Conservation (phyloP, 2,113 vertebrate species). For the rabbit (Oryctolagus cuniculus) region DNA sequence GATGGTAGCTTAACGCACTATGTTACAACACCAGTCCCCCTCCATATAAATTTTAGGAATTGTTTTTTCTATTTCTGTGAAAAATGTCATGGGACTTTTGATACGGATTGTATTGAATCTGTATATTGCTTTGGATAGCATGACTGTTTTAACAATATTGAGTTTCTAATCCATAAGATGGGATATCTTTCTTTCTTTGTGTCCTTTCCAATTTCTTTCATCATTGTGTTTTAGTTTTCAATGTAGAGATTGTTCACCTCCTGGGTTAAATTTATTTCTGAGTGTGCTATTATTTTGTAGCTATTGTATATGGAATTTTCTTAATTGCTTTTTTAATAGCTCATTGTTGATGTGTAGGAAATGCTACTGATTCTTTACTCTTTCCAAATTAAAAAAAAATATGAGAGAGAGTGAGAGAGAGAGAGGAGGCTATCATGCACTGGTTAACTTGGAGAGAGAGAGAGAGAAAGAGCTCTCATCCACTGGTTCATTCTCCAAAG, state of each 20-base stretch:
- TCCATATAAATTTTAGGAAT: not conserved
- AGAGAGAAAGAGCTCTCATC: too few species aligned
- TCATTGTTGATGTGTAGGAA: not conserved
- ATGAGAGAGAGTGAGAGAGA: too few species aligned
- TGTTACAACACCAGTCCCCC: too few species aligned
- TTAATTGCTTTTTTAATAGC: not conserved
- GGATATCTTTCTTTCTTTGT: not conserved
- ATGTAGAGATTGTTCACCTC: too few species aligned
- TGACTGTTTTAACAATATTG: not conserved
- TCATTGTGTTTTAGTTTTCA: not conserved
- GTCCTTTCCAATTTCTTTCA: not conserved
- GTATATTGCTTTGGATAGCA: not conserved
- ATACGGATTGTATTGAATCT: not conserved
- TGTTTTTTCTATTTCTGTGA: not conserved
- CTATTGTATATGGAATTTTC: not conserved
- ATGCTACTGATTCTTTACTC: not conserved
- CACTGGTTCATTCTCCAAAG: too few species aligned
- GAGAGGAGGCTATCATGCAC: too few species aligned
- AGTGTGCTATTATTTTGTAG: not conserved
- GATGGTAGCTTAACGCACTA: too few species aligned
- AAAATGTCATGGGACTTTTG: not conserved
- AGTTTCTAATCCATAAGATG: not conserved
- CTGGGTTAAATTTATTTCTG: not conserved
- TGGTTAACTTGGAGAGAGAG: too few species aligned
- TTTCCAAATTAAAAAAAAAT: too few species aligned